Percentiles rank a stretch among this genome's conserved stretches.
Evolutionary conservation across 2,888 invertebrate species (phyloP).

Genomic region (Nineta flava): DNA sequence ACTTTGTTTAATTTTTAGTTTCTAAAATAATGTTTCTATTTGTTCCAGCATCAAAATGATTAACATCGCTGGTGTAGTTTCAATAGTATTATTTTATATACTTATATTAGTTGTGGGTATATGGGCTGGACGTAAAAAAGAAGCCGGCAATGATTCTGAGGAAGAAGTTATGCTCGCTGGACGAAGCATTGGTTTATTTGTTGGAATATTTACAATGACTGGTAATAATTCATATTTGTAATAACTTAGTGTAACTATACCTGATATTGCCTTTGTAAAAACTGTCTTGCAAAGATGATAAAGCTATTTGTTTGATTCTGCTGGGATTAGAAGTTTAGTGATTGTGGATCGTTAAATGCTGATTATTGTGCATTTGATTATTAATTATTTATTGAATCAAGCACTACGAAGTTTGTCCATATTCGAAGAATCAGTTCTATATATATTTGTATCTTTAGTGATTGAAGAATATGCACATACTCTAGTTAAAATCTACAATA

Average conservation of each 20-base stretch:
- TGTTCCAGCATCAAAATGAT: slow-evolving; percentile 47
- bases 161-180: slow-evolving; percentile 99
- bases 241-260: background rate
- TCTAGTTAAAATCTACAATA: too few relatives aligned
- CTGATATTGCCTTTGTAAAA: background rate
- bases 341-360: too few relatives aligned
- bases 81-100: slow-evolving; percentile 91
- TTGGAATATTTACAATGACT: slow-evolving; percentile 99
- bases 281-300: background rate
- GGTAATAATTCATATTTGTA: slow-evolving; percentile 37
- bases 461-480: too few relatives aligned
- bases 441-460: too few relatives aligned
- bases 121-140: slow-evolving; percentile 93
- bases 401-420: too few relatives aligned
- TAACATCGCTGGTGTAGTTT: slow-evolving; percentile 82
- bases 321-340: too few relatives aligned
- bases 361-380: too few relatives aligned
- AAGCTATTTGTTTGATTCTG: background rate
- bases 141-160: slow-evolving; percentile 72
- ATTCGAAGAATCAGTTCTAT: too few relatives aligned
- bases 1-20: background rate
- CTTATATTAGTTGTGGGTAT: slow-evolving; percentile 91
- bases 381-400: too few relatives aligned
- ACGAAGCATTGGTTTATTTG: slow-evolving; percentile 89
- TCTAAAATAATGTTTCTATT: background rate